These are phyloP conservation scores for Atlantisia rogersi DNA, from an alignment of 2,113 vertebrate genomes.

Conservation along the genomic window DNA sequence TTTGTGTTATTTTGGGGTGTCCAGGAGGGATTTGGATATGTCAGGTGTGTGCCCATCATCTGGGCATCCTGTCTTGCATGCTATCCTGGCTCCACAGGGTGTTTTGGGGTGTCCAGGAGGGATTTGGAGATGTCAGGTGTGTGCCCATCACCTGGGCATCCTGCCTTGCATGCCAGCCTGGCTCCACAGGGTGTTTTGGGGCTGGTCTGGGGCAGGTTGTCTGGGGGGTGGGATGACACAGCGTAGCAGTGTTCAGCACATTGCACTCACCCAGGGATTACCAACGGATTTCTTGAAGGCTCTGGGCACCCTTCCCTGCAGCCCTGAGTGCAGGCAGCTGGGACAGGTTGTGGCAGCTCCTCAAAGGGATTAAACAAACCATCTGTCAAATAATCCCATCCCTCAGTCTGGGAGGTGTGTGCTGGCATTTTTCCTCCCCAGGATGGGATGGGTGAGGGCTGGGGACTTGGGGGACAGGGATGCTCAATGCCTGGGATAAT, in stretches of 20 bases:
- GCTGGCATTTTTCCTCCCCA: fast-evolving
- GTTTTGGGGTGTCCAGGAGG: background rate
- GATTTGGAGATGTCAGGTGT: fast-evolving
- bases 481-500: fast-evolving
- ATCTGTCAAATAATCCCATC: background rate
- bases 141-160: fast-evolving
- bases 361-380: background rate
- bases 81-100: fast-evolving
- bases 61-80: fast-evolving
- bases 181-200: fast-evolving
- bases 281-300: fast-evolving
- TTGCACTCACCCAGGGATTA: background rate
- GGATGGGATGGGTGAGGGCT: fast-evolving
- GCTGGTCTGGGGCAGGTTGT: background rate
- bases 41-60: fast-evolving
- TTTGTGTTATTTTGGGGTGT: fast-evolving
- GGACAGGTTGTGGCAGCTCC: background rate
- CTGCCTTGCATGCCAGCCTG: fast-evolving
- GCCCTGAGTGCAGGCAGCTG: background rate
- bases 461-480: fast-evolving
- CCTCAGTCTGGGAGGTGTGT: fast-evolving
- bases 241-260: fast-evolving
- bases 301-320: background rate
- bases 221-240: too few species aligned
- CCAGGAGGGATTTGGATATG: fast-evolving